Evolutionary conservation across 2,113 vertebrate species (phyloP).

Genomic region (Onychostoma macrolepis): DNA sequence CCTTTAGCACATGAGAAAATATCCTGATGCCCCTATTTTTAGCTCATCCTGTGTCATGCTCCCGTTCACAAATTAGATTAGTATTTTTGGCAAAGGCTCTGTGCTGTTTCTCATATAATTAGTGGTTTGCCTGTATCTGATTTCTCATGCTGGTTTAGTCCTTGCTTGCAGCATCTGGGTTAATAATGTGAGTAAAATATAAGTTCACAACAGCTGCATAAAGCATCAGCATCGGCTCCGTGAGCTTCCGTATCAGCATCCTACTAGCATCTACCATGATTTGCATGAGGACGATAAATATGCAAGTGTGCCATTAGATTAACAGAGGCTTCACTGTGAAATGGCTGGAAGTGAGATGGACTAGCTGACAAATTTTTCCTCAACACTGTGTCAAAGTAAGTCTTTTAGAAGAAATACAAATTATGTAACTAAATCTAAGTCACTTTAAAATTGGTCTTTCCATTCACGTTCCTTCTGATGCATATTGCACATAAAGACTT

Average conservation of each 20-base stretch:
- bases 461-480: neutral
- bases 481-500: neutral
- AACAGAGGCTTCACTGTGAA: neutral
- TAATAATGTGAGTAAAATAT: slow-evolving; percentile 20
- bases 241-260: slow-evolving; percentile 3
- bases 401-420: neutral
- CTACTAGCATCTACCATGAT: neutral
- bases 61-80: slow-evolving; percentile 57
- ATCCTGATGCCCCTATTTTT: slow-evolving; percentile 59
- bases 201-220: neutral
- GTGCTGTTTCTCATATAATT: slow-evolving; percentile 52
- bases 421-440: neutral
- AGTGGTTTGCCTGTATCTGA: slow-evolving; percentile 26
- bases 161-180: slow-evolving; percentile 40
- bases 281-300: slow-evolving; percentile 9
- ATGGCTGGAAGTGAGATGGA: neutral
- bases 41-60: slow-evolving; percentile 55
- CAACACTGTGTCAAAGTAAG: neutral
- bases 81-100: slow-evolving; percentile 47
- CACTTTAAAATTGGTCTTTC: neutral
- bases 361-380: neutral
- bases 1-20: slow-evolving; percentile 42
- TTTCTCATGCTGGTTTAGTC: slow-evolving; percentile 41
- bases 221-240: neutral
- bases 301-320: neutral